Evolutionary conservation across 2,888 invertebrate species (phyloP).

Genomic region (Tetrapedia diversipes): DNA sequence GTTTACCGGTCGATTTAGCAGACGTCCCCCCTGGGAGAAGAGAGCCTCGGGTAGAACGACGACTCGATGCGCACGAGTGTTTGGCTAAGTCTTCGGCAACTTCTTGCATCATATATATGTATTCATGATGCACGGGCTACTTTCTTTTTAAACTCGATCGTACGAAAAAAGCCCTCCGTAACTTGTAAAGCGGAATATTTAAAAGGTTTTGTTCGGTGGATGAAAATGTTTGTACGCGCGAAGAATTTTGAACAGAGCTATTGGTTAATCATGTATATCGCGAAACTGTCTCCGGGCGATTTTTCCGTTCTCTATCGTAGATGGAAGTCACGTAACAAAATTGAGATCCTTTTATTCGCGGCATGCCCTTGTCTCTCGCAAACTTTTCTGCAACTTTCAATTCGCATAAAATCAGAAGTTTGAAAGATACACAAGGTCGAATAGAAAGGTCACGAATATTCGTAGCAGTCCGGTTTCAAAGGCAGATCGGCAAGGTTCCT

Average conservation of each 20-base stretch:
- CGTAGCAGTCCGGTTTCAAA: not conserved
- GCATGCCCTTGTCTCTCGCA: not conserved
- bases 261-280: constrained; percentile 7
- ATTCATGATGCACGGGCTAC: constrained; percentile 30
- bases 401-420: constrained; percentile 7
- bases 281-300: not conserved
- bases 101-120: constrained; percentile 25
- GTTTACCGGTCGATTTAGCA: not conserved
- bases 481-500: not conserved
- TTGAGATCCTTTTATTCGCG: not conserved
- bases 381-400: not conserved
- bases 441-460: not conserved
- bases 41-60: constrained; percentile 5
- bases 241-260: constrained; percentile 9
- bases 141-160: constrained; percentile 19
- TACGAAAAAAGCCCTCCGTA: constrained; percentile 1
- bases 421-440: constrained; percentile 15
- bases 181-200: constrained; percentile 26
- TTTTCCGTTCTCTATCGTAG: not conserved
- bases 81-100: constrained; percentile 15
- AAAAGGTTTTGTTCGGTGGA: no score
- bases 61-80: constrained; percentile 17
- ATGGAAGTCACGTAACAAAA: not conserved
- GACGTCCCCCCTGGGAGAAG: not conserved
- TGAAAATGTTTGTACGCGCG: not conserved